Evolutionary conservation across 2,888 invertebrate genomes (phyloP), one percentile per base, ranked within the genome.

Genomic region (Diadromus collaris): DNA sequence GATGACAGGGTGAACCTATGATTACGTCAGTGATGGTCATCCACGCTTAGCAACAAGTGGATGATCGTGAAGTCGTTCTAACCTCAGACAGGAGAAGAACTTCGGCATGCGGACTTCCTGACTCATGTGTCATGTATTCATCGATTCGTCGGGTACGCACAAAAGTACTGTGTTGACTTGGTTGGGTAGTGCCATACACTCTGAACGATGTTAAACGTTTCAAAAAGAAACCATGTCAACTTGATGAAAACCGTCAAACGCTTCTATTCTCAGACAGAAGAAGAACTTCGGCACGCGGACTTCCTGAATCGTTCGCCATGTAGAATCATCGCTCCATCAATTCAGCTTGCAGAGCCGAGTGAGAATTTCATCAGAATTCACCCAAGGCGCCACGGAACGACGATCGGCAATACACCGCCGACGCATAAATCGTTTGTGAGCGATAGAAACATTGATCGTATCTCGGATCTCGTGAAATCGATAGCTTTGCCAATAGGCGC

Each of bases 301-400:
- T 51, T 24, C 24, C 51, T 9, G 44, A 46, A 2, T 34, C 10
- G 10, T 10, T 10, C 10, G 10, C 34, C 10, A 34, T 10, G 34
- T 3, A 10, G n/a, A 34, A 3, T 34, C 10, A 34, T 10, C 34
- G 34, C 34, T 32, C 32, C 6, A 1, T 32, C 32, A n/a, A n/a
- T n/a, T n/a, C n/a, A n/a, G 54, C 56, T 29, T 27, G 27, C 27
- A 27, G 29, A 56, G 6, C 6, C 27, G 27, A 16, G 6, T n/a
- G 16, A 16, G 29, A 29, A 6, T 56, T 56, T 29, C 56, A 56
- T 29, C 7, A 56, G 38, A 27, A 6, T 56, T 56, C 29, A 16
- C 56, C 27, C 56, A 29, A 56, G 56, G 56, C 56, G 56, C 56
- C 56, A n/a, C 24, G 24, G 6, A 56, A 56, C 56, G n/a, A 56